Conservation (phyloP, 2,113 vertebrate genomes). For the Myrmophylax atrothorax region DNA sequence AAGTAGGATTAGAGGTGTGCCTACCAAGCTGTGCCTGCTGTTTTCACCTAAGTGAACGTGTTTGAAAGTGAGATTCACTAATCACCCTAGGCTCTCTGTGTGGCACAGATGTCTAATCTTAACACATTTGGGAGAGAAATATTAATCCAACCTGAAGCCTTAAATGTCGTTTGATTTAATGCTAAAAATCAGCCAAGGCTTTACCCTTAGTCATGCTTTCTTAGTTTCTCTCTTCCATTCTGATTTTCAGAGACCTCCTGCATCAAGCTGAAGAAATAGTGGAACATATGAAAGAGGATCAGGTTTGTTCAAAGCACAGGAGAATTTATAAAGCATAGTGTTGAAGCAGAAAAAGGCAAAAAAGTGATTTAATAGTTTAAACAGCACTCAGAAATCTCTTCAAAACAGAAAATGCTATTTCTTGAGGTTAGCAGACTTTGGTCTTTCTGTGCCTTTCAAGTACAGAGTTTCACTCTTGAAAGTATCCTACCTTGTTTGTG, state of each 20-base stretch:
- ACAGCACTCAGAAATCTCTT: neutral
- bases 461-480: neutral
- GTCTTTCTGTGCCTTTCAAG: neutral
- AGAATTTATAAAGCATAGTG: neutral
- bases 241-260: constrained; percentile 65
- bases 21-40: neutral
- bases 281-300: constrained; percentile 63
- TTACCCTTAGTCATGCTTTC: neutral
- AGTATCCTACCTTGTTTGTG: neutral
- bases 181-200: neutral
- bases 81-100: neutral
- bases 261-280: constrained; percentile 69
- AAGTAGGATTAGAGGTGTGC: neutral
- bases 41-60: neutral
- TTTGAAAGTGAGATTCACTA: neutral
- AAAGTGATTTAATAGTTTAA: neutral
- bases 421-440: neutral
- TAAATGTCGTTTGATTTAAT: neutral
- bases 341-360: neutral
- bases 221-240: neutral
- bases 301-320: constrained; percentile 62
- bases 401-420: neutral
- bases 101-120: neutral
- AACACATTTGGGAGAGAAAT: neutral
- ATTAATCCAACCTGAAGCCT: neutral